These are phyloP conservation scores for Alethe castanea DNA, from an alignment of 2,113 vertebrate genomes.

Conservation along the genomic window DNA sequence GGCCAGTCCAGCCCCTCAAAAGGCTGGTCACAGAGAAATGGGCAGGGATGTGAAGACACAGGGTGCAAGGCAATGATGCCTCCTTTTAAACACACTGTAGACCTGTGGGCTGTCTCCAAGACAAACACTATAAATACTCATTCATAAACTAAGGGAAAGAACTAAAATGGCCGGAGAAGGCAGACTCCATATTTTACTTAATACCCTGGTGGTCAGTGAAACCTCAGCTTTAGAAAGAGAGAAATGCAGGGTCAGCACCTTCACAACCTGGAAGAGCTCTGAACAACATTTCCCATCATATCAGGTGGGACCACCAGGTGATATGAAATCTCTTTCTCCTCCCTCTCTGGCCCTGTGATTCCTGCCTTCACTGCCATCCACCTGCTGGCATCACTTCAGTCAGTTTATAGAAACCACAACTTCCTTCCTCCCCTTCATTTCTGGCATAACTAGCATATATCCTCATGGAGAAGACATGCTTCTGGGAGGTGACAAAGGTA, in stretches of 20 bases:
- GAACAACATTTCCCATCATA: neutral
- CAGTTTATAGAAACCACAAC: neutral
- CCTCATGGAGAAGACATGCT: neutral
- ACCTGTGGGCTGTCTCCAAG: accelerated
- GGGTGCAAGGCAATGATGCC: neutral
- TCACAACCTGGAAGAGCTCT: neutral
- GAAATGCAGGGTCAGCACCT: neutral
- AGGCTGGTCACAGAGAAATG: neutral
- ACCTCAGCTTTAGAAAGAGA: neutral
- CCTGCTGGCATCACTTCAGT: accelerated
- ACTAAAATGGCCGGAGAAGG: neutral
- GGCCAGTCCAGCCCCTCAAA: accelerated
- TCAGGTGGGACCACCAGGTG: neutral
- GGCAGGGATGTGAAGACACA: neutral
- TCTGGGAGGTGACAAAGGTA: neutral
- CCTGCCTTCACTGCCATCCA: neutral
- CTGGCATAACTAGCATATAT: neutral
- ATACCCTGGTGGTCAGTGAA: neutral
- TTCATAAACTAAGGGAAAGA: neutral
- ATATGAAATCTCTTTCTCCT: neutral
- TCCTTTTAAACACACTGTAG: neutral
- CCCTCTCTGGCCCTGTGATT: neutral
- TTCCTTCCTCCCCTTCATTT: neutral
- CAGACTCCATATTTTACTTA: neutral
- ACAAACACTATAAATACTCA: neutral